phyloP scores from a whole-genome alignment of 2,888 invertebrate genomes.

The Phragmatobia fuliginosa region DNA sequence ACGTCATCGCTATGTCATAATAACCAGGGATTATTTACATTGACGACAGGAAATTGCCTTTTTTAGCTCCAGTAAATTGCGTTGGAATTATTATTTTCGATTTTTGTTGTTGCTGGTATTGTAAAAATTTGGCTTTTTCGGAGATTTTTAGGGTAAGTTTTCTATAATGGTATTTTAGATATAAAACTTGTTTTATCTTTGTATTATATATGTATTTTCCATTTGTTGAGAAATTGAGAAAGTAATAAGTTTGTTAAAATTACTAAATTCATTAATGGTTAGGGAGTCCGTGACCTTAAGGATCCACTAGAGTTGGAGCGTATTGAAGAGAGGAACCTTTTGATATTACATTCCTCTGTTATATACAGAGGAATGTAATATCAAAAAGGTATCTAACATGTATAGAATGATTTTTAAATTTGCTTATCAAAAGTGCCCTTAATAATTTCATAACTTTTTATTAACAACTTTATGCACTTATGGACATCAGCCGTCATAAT shows the following conservation, averaged over 20 bases:
- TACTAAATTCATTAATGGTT: too few relatives aligned
- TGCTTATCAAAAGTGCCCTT: too few relatives aligned
- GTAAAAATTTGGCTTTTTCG: not conserved
- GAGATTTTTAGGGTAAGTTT: not conserved
- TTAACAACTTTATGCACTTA: too few relatives aligned
- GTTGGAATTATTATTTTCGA: conserved; percentile 32
- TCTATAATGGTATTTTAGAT: not conserved
- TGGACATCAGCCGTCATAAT: too few relatives aligned
- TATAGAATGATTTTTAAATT: not conserved
- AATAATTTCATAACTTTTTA: too few relatives aligned
- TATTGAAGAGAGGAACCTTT: too few relatives aligned
- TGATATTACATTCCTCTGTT: too few relatives aligned
- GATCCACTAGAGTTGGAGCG: too few relatives aligned
- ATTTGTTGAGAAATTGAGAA: not conserved
- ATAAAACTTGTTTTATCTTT: not conserved
- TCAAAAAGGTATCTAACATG: too few relatives aligned
- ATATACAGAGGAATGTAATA: too few relatives aligned
- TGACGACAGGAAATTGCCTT: conserved; percentile 79
- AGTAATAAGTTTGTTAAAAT: not conserved
- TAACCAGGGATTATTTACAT: conserved; percentile 74
- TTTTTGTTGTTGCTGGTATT: conserved; percentile 16
- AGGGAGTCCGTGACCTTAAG: too few relatives aligned
- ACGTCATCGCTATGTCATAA: conserved; percentile 76
- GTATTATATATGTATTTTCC: not conserved
- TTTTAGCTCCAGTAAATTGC: conserved; percentile 49